Evolutionary conservation across 2,797 vertebrate species (phyloP), one percentile per base, ranked within the genome.

Genomic region (Enteromius argenteus): DNA sequence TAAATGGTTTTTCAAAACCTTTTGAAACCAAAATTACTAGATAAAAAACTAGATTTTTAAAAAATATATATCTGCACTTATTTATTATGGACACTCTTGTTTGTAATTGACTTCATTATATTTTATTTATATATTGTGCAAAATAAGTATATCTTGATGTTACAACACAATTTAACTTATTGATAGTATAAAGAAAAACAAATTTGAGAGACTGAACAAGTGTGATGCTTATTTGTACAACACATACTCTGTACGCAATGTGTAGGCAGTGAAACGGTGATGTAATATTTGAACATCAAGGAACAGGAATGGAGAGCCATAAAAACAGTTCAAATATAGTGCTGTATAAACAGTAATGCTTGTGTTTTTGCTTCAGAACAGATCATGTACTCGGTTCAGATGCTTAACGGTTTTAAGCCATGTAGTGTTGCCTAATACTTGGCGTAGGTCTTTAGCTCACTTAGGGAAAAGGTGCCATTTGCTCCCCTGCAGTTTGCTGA

Each of bases 381-480:
- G 67, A 66, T 79, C 4, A 5, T 56, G 67, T 56, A 66, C n/a
- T 64, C 15, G 3, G 46, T 66, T n/a, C 67, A 69, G 49, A 67
- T n/a, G 37, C 75, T 60, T 27, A 46, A 77, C 21, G 23, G 83
- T 64, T 60, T 66, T 60, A 73, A 37, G 35, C 35, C 15, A 75
- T 27, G 8, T 62, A 30, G 5, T 13, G 71, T 83, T 83, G 76
- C 60, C 49, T 80, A 72, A 86, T 62, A 62, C 58, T 85, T 88
- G 75, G 44, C 85, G 17, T 19, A 3, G n/a, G 37, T 35, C 68
- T 86, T 84, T 66, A 84, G 69, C 80, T 84, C 35, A 72, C 74
- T 84, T 72, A 42, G 51, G 64, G 76, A 49, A 71, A 76, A 83
- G 80, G 62, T 85, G 75, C 75, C 78, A 62, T 80, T 79, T 60